A percentile compares a stretch with the other conserved stretches of the same genome.
Evolutionary conservation across 2,797 vertebrate species (phyloP).

Genomic region (Garrulus glandarius): DNA sequence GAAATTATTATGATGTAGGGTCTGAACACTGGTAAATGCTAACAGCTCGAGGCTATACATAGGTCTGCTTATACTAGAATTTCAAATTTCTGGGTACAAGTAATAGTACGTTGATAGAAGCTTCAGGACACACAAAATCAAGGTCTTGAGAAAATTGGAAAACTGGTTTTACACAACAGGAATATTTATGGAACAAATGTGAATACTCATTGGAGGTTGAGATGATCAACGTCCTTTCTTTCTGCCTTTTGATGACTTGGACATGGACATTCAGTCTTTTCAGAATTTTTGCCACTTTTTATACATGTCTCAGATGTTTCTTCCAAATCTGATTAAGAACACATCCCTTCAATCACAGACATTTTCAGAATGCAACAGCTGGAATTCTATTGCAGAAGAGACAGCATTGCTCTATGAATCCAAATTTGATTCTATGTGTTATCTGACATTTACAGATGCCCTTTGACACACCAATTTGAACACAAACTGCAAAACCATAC

Average conservation of each 20-base stretch:
- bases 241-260: background rate
- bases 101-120: background rate
- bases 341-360: background rate
- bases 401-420: background rate
- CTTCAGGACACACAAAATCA: background rate
- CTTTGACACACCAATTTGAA: background rate
- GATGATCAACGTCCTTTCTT: background rate
- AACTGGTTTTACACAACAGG: background rate
- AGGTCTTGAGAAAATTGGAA: background rate
- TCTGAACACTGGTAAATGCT: background rate
- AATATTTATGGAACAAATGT: background rate
- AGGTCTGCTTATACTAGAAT: background rate
- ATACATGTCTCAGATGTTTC: background rate
- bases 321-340: background rate
- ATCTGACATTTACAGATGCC: background rate
- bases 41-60: fast-evolving
- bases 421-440: background rate
- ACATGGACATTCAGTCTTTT: background rate
- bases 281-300: background rate
- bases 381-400: background rate
- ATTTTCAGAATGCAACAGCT: background rate
- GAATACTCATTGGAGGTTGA: background rate
- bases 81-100: background rate
- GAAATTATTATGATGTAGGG: background rate
- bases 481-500: background rate